A percentile compares a stretch with the other conserved stretches of the same genome.
Evolutionary conservation across 2,113 vertebrate genomes (phyloP).

Genomic region (Dryoscopus gambensis): DNA sequence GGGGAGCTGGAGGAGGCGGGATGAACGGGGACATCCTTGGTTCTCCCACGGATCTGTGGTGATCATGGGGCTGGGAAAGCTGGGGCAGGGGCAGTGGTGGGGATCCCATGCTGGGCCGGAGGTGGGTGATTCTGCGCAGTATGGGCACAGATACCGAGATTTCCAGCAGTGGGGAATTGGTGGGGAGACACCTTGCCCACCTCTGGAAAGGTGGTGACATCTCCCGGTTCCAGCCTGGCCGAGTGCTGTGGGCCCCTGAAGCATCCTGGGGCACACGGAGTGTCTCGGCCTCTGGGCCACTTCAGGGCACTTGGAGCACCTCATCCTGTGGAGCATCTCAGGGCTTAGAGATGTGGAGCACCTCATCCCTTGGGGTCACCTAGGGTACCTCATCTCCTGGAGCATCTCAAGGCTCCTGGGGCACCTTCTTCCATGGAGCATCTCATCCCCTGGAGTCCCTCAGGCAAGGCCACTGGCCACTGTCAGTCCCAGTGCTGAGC

Average conservation of each 20-base stretch:
- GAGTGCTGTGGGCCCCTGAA: neutral
- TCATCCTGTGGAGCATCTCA: neutral
- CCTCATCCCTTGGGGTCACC: neutral
- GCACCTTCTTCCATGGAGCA: neutral
- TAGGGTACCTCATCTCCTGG: neutral
- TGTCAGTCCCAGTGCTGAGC: accelerated
- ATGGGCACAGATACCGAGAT: neutral
- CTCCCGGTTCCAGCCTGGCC: neutral
- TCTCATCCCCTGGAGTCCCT: neutral
- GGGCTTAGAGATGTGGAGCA: neutral
- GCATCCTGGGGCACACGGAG: neutral
- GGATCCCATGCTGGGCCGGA: neutral
- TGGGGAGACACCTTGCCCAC: neutral
- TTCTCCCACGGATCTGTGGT: accelerated
- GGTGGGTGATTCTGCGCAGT: neutral
- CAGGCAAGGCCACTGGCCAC: neutral
- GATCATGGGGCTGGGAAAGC: neutral
- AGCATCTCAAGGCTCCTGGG: neutral
- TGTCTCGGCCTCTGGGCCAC: neutral
- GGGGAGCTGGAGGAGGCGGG: neutral
- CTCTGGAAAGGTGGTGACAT: neutral
- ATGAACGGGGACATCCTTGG: neutral
- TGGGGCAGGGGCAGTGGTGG: neutral
- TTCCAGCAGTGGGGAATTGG: neutral
- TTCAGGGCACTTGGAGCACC: neutral